These are phyloP conservation scores for Drosophila subsilvestris DNA, from an alignment of 2,888 invertebrate genomes.

Conservation along the genomic window DNA sequence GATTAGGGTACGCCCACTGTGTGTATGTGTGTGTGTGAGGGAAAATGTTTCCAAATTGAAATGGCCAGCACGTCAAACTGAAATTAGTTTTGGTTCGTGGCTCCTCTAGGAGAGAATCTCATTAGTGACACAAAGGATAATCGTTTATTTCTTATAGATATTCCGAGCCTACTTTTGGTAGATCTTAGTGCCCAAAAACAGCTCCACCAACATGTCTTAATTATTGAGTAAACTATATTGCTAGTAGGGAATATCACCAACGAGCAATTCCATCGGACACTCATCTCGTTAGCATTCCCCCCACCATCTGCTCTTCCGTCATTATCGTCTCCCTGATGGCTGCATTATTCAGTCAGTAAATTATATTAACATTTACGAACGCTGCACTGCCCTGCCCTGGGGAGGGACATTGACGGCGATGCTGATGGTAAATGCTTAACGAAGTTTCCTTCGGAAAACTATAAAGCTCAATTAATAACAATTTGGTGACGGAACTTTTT, in stretches of 20 bases:
- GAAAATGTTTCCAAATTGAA: slow-evolving; percentile 37
- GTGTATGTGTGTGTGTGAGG: slow-evolving; percentile 19
- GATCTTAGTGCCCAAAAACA: background rate
- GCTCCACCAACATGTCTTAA: background rate
- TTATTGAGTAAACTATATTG: background rate
- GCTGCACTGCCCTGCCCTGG: slow-evolving; percentile 19
- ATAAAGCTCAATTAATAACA: slow-evolving; percentile 80
- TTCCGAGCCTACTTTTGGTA: background rate
- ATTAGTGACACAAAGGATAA: background rate
- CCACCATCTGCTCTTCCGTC: slow-evolving; percentile 17
- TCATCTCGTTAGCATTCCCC: slow-evolving; percentile 33
- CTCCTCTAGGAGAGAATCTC: slow-evolving; percentile 14
- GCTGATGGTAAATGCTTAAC: slow-evolving; percentile 53
- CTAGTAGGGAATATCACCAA: background rate
- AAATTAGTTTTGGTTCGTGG: slow-evolving; percentile 45
- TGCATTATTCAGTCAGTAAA: slow-evolving; percentile 40
- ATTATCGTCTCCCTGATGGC: slow-evolving; percentile 31
- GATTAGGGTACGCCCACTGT: slow-evolving; percentile 32
- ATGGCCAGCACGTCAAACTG: slow-evolving; percentile 55
- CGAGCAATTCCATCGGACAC: background rate
- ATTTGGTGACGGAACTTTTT: slow-evolving; percentile 67
- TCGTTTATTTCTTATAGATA: background rate
- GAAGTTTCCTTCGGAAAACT: slow-evolving; percentile 68
- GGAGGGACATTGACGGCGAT: slow-evolving; percentile 14
- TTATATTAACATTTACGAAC: slow-evolving; percentile 45